Evolutionary conservation across 2,797 vertebrate species (phyloP), one percentile per base, ranked within the genome.

Genomic region (Todus mexicanus): DNA sequence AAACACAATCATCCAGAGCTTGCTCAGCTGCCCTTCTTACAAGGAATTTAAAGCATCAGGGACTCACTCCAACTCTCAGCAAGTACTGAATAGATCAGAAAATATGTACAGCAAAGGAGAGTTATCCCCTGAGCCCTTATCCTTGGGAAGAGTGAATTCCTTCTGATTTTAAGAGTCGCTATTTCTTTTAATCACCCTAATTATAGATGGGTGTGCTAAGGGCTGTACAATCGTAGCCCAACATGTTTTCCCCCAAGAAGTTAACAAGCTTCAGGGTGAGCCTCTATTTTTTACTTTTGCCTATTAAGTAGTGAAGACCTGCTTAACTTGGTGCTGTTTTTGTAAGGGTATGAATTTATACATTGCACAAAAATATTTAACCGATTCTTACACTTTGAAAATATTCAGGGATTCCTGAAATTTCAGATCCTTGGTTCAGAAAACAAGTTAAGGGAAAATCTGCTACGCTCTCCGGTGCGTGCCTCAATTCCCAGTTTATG

Each of bases 391-490:
- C 2, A 4, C n/a, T 78, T 14, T 63, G 40, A 56, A 51, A 35
- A 48, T 1, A 0, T 23, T 51, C 42, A 40, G 15, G 12, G 71
- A 33, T 38, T 57, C 38, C 71, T 72, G 25, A 82, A 73, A 69
- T 59, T 54, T 60, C 54, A 84, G 77, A 35, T 38, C 38, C n/a
- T 74, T 74, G 74, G 42, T 53, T 68, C 61, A 35, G 29, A 57
- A 50, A 53, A 57, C 6, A 33, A 63, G 61, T 19, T 14, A 47
- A 8, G 14, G 33, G 38, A 16, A 60, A 78, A 51, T 20, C 21
- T 4, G 23, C 31, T 38, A 23, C 2, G 27, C 3, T 83, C 18
- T 76, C 43, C 43, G 18, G 8, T 1, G 16, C 0, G 0, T 26
- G 15, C 35, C 38, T 74, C 29, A 9, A 76, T 85, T 79, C 65